Percentiles rank a stretch among this genome's conserved stretches.
Conservation (phyloP, 2,797 vertebrate species). For the Peromyscus melanophrys region DNA sequence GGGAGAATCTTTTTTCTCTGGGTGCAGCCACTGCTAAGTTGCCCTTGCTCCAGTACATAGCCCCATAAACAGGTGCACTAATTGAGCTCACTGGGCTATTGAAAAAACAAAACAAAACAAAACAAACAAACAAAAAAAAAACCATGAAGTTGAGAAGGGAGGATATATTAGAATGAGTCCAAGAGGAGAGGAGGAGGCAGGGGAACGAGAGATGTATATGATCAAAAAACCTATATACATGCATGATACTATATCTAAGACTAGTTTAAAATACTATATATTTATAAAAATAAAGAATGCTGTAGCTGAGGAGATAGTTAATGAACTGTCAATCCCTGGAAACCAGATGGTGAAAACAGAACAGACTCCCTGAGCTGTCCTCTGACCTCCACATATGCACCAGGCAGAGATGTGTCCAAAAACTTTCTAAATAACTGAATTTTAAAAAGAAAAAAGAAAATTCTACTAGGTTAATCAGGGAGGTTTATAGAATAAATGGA, state of each 20-base stretch:
- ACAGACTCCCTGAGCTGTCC: background rate
- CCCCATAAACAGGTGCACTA: background rate
- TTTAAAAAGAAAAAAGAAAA: constrained; percentile 21
- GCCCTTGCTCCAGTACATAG: background rate
- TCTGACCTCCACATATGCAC: background rate
- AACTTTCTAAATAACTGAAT: background rate
- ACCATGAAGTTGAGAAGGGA: background rate
- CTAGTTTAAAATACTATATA: background rate
- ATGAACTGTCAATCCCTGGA: background rate
- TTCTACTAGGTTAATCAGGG: background rate
- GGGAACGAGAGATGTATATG: background rate
- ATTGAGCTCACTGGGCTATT: background rate
- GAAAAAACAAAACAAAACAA: too few relatives aligned
- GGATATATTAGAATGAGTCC: background rate
- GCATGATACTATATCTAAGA: background rate
- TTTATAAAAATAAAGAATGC: background rate
- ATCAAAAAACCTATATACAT: background rate
- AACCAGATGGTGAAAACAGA: background rate
- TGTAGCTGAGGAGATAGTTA: background rate
- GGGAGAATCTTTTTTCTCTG: background rate
- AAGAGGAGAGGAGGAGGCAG: background rate
- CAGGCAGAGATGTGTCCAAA: background rate
- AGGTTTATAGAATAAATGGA: background rate
- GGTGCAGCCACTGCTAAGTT: background rate
- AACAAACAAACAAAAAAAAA: too few relatives aligned